These are phyloP conservation scores for Aethina tumida DNA, from an alignment of 1,140 invertebrate species.

Conservation along the genomic window DNA sequence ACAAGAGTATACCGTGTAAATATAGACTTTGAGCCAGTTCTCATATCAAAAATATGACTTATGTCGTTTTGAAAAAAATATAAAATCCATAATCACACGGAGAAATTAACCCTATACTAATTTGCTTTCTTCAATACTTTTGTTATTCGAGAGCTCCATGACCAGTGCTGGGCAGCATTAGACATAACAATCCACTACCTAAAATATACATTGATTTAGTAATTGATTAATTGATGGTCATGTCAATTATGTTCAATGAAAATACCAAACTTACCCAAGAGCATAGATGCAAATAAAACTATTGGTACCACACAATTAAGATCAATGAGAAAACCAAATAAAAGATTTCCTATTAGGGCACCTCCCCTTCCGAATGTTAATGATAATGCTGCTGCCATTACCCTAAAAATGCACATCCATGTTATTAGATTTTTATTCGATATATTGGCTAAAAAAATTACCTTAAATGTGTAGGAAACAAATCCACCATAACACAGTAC, in stretches of 20 bases:
- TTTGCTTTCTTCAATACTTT: too few relatives aligned
- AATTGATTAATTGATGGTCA: conserved; percentile 1
- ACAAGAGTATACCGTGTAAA: too few relatives aligned
- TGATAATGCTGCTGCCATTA: conserved; percentile 65
- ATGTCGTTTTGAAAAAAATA: too few relatives aligned
- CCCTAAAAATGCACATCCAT: conserved; percentile 38
- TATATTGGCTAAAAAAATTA: conserved; percentile 28
- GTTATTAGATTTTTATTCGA: neutral
- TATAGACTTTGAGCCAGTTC: too few relatives aligned
- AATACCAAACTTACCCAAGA: conserved; percentile 47
- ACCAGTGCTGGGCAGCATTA: conserved; percentile 56
- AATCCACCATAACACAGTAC: conserved; percentile 64
- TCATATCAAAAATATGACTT: too few relatives aligned
- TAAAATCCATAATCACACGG: too few relatives aligned
- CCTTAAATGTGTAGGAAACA: conserved; percentile 71
- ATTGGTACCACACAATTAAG: conserved; percentile 61
- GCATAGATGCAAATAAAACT: conserved; percentile 53
- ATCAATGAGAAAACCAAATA: conserved; percentile 63
- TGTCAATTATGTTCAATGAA: conserved; percentile 2
- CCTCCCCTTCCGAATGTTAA: conserved; percentile 61
- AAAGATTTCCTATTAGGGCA: conserved; percentile 54
- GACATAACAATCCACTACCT: conserved; percentile 56
- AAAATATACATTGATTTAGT: conserved; percentile 27
- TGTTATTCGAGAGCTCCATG: conserved; percentile 54
- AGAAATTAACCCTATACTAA: too few relatives aligned